Evolutionary conservation across 2,888 invertebrate genomes (phyloP), one percentile per base, ranked within the genome.

Genomic region (Archips xylosteana): DNA sequence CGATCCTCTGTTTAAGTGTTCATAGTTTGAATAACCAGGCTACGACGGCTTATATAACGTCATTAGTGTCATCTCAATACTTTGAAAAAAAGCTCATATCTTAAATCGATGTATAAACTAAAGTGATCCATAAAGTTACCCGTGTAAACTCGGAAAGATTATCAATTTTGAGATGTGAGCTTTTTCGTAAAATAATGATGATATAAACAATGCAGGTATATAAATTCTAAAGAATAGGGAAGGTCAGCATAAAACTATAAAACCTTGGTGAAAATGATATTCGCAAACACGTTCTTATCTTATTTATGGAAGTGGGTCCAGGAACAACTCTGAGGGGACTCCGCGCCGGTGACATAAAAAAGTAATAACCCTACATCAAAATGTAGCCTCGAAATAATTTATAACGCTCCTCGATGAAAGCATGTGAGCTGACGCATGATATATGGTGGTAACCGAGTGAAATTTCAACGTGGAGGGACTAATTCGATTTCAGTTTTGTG

Each of bases 291-390:
- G 51, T 1, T 23, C 23, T 49, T 59, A 64, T 64, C 42, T 49
- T 64, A 64, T 60, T 73, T 69, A 61, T 69, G 49, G 4, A 32
- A 60, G 23, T 64, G 49, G 34, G 63, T 49, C 63, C 34, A 59
- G 49, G 23, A 63, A 59, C 63, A 68, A 3, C 68, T 59, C 68
- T 69, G 61, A 64, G 69, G 69, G 70, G 74, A 74, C 60, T 49
- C 59, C 63, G 63, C 12, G 4, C 36, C 34, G 34, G 67, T 65
- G 74, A 74, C 74, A 70, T 74, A 74, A 74, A 73, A 74, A 70
- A 74, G 73, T 69, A 74, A 74, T 74, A 74, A 74, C 74, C 64
- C 51, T 74, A 61, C 36, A 74, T 74, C 74, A 74, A 74, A 73
- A 69, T 60, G 73, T 12, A 60, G 68, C 64, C 63, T 9, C 59